A percentile compares a stretch with the other conserved stretches of the same genome.
Conservation (phyloP, 2,888 invertebrate species). For the Mystacides longicornis region DNA sequence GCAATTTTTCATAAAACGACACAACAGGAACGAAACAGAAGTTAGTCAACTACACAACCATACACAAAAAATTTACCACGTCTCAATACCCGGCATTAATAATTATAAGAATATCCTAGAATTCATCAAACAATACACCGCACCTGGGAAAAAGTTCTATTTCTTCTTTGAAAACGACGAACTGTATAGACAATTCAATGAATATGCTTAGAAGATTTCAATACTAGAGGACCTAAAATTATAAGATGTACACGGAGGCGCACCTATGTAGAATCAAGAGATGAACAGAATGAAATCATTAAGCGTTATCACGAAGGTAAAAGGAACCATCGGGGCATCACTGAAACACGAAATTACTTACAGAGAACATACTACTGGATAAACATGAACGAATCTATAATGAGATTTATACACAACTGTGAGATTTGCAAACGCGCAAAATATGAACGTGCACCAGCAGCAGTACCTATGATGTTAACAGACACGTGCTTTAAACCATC, state of each 20-base stretch:
- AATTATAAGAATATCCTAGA: background rate
- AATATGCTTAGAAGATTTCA: background rate
- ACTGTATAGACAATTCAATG: background rate
- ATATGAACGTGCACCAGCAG: background rate
- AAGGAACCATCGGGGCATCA: background rate
- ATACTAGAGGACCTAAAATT: background rate
- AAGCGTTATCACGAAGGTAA: background rate
- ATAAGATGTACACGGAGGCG: background rate
- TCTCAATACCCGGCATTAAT: background rate
- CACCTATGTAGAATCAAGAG: background rate
- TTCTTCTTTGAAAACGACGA: background rate
- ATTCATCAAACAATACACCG: background rate
- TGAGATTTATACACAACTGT: background rate
- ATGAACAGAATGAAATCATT: background rate
- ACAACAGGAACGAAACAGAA: too few species aligned
- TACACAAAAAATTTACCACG: background rate
- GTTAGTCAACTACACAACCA: too few species aligned
- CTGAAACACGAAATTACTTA: background rate
- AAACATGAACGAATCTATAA: background rate
- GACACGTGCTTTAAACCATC: background rate
- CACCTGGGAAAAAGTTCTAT: background rate
- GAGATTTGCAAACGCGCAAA: background rate
- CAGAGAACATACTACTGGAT: background rate
- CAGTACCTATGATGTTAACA: background rate
- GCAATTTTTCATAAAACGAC: too few species aligned